Evolutionary conservation across 2,797 vertebrate genomes (phyloP), one percentile per base, ranked within the genome.

Genomic region (Jordanella pulchra): DNA sequence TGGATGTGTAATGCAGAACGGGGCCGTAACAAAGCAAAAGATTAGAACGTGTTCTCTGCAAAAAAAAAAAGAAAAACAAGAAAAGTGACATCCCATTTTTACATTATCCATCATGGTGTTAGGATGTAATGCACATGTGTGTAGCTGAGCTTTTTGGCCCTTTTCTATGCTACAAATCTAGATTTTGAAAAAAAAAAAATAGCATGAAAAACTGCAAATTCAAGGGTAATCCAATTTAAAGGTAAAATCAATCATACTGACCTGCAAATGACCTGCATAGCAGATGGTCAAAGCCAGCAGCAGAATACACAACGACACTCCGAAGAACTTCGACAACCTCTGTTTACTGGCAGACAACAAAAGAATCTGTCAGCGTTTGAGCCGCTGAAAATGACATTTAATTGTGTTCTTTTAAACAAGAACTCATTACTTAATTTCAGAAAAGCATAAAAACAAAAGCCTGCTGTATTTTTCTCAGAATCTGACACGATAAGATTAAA

Each of bases 191-290:
- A 0, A 7, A 35, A 35, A 6, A 66, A 65, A 5, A 3, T 51
- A 32, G 32, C n/a, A 65, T 56, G 11, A 68, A 53, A 71, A 35
- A 58, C 47, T 21, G 7, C 35, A 32, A 51, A 65, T 25, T 13
- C 1, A 66, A 67, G 30, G 68, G 69, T 35, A 63, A 17, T 15
- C 32, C 27, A 42, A 65, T 4, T 71, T 68, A n/a, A 73, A 50
- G 1, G 10, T 21, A 39, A 72, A n/a, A 10, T 76, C 60, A 51
- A 47, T 66, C 50, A 73, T 65, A 95, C 97, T 96, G 90, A 99
- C 98, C 96, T 93, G 87, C 67, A 96, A 84, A 81, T 96, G 92
- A 44, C 94, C 92, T 1, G 96, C 95, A 63, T 96, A 99, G 83
- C 96, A 99, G 82, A 97, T 92, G 67, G 93, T 87, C 61, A 99